Conservation (phyloP, 2,888 invertebrate genomes). For the Ennomos quercinarius region DNA sequence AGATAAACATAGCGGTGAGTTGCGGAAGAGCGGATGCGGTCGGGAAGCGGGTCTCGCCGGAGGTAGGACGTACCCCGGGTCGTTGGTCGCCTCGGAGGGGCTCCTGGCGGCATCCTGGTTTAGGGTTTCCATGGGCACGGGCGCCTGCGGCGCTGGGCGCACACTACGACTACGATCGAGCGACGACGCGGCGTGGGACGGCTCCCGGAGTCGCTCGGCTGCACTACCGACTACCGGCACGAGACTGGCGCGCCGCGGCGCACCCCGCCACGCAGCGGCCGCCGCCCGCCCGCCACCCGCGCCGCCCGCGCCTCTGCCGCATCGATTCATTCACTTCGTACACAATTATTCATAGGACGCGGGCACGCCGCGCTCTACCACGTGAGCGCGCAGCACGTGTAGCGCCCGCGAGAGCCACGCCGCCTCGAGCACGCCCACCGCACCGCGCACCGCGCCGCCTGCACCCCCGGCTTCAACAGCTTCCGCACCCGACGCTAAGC, state of each 20-base stretch:
- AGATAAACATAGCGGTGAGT: slow-evolving; percentile 86
- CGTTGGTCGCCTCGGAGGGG: slow-evolving; percentile 96
- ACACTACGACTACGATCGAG: slow-evolving; percentile 87
- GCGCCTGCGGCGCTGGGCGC: slow-evolving; percentile 76
- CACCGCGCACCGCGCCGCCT: slow-evolving; percentile 56
- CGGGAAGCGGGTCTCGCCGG: slow-evolving; percentile 41
- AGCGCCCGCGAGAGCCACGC: slow-evolving; percentile 51
- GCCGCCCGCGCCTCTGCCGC: slow-evolving; percentile 71
- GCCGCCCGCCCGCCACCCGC: slow-evolving; percentile 64
- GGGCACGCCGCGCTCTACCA: slow-evolving; percentile 76
- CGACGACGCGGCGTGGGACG: slow-evolving; percentile 85
- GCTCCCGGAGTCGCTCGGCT: slow-evolving; percentile 87
- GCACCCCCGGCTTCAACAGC: slow-evolving; percentile 51
- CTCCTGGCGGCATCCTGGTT: slow-evolving; percentile 93
- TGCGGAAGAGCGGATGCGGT: slow-evolving; percentile 50
- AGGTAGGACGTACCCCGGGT: slow-evolving; percentile 91
- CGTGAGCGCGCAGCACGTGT: slow-evolving; percentile 82
- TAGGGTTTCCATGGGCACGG: slow-evolving; percentile 89
- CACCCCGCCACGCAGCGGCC: slow-evolving; percentile 74
- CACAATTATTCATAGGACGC: slow-evolving; percentile 82
- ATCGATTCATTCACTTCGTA: slow-evolving; percentile 84
- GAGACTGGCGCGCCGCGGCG: slow-evolving; percentile 86
- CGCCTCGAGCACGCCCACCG: slow-evolving; percentile 36
- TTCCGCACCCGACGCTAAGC: slow-evolving; percentile 20
- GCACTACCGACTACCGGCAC: slow-evolving; percentile 90